Base-by-base conservation (phyloP, 2,888 invertebrate species). In the Drosophila paranaensis region DNA sequence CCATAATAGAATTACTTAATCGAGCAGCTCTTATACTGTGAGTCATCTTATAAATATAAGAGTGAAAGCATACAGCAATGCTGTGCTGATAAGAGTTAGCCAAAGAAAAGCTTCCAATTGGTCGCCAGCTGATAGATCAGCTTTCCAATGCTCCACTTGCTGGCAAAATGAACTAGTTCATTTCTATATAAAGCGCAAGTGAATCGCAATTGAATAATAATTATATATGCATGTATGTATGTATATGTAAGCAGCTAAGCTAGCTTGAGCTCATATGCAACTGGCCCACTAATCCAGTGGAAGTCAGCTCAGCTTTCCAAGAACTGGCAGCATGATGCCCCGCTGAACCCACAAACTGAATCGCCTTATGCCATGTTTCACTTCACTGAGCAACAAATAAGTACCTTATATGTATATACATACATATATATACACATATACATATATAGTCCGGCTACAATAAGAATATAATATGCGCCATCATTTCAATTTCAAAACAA, bases 401-500 rank as follows among this genome's bases (percentile, higher is more conserved):
- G 51, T 67, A 64, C 53, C 45, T 25, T 64, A 62, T 51, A 66
- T 43, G 54, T 37, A 48, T 33, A 30, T 20, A 8, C 16, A 53
- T n/a, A n/a, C n/a, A n/a, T 43, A 2, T n/a, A 55, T 27, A 6
- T 16, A 13, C 3, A 16, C 9, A 9, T 11, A 6, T 4, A 5
- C 2, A 16, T 27, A 33, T 65, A 58, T 56, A 40, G 57, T 51
- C 55, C 39, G 46, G 45, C 42, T 5, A 60, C 66, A 76, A 74
- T 51, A 71, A 77, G 66, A 77, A 76, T 75, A 79, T 50, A 56
- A 51, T 65, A 46, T 62, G 64, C 62, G 62, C 75, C 58, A 81
- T 77, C 63, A 81, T 78, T 77, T 69, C n/a, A 74, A 69, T 63
- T 78, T 74, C 60, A 78, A 84, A 84, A 67, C 71, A 84, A 81